Base-by-base conservation (phyloP, 1,140 invertebrate genomes). In the Caenorhabditis tropicalis region DNA sequence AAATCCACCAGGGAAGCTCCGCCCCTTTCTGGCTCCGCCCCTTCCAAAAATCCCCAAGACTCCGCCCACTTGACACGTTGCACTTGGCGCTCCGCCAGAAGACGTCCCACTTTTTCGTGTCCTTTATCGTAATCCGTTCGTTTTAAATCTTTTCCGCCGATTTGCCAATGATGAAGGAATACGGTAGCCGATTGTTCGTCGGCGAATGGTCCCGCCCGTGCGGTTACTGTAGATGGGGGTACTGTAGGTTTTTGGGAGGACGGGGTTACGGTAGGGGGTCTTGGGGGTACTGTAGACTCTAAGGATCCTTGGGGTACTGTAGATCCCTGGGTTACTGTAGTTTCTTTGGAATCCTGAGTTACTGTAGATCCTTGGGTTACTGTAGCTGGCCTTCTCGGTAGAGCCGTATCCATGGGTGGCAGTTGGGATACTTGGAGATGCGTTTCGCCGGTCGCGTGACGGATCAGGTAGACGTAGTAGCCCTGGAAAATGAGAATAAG, bases 41-140 rank as follows among this genome's bases (percentile, higher is more conserved):
- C 27, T 3, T 33, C 7, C 4, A 74, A 43, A 74, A 74, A 2
- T 24, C 36, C 36, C 65, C 49, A 74, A 43, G 65, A 33, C 36
- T 74, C 65, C 36, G 36, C n/a, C 65, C 58, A 65, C 10, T 21
- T 19, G 31, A 65, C 36, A 6, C n/a, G n/a, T 36, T 10, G 33
- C 56, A 7, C 29, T 6, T 33, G 12, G 15, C 16, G 43, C n/a
- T 12, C 19, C 9, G 65, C 65, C 19, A 74, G n/a, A 2, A 74
- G 19, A 10, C 65, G 36, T 0, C 65, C 65, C 12, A 74, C 36
- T 24, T 46, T 39, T 19, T 74, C 65, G 36, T 46, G 43, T 74
- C 65, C 65, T 10, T 74, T 74, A 24, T 74, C 65, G 36, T 21
- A 74, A 74, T 74, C 65, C 19, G 65, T 74, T 21, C 33, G 33